phyloP scores from a whole-genome alignment of 2,797 vertebrate species.

The Parotocinclus haroldoi region DNA sequence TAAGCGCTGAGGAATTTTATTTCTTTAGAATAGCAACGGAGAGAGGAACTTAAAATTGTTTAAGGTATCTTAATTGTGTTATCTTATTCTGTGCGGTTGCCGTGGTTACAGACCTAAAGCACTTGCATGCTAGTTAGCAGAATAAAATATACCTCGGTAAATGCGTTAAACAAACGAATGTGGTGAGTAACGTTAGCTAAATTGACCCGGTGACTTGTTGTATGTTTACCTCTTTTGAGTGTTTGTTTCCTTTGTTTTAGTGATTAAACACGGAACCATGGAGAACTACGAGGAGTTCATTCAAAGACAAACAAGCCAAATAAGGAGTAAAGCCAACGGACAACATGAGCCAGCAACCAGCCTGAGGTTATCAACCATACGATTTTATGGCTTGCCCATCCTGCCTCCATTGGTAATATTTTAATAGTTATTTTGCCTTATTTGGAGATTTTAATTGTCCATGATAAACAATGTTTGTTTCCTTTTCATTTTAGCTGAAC shows the following conservation, averaged over 20 bases:
- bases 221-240: not conserved
- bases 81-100: not conserved
- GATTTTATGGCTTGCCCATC: slow-evolving; percentile 61
- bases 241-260: not conserved
- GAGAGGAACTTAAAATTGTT: no score
- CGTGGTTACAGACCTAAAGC: not conserved
- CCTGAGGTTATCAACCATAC: slow-evolving; percentile 57
- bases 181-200: not conserved
- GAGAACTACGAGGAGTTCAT: slow-evolving; percentile 69
- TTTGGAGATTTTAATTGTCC: not conserved
- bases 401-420: slow-evolving; percentile 70
- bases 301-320: slow-evolving; percentile 37
- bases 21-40: no score
- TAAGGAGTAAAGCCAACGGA: slow-evolving; percentile 37
- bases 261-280: slow-evolving; percentile 48
- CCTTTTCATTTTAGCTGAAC: slow-evolving; percentile 62
- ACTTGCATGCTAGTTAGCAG: not conserved
- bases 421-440: not conserved
- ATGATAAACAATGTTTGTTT: not conserved
- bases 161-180: not conserved
- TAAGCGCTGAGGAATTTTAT: no score
- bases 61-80: no score
- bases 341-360: not conserved
- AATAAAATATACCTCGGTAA: not conserved
- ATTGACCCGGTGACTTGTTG: not conserved